phyloP scores from a whole-genome alignment of 2,797 vertebrate genomes.

The Urocyon cinereoargenteus region DNA sequence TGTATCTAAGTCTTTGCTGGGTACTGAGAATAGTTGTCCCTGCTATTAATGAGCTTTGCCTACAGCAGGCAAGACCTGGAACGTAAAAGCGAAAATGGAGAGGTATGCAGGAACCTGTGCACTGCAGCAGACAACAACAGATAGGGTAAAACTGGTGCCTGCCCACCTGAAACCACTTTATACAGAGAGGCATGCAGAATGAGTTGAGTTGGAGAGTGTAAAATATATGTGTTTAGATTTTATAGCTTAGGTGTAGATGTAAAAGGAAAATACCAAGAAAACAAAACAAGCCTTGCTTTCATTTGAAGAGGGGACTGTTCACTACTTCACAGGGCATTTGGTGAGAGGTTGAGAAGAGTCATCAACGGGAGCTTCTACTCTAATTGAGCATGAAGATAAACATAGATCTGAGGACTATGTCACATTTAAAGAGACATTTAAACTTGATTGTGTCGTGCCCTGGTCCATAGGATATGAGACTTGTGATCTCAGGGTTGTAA shows the following conservation, averaged over 20 bases:
- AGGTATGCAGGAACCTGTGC: neutral
- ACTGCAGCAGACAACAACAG: no score
- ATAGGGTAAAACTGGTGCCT: no score
- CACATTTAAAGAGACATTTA: neutral
- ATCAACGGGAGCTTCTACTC: neutral
- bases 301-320: neutral
- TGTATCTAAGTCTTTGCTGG: neutral
- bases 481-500: neutral
- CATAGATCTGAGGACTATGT: neutral
- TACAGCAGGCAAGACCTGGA: neutral
- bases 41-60: neutral
- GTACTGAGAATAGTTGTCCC: neutral
- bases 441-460: neutral
- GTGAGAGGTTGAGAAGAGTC: neutral
- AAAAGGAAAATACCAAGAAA: neutral
- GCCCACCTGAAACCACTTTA: neutral
- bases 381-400: neutral
- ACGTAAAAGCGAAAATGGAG: constrained; percentile 5
- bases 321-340: neutral
- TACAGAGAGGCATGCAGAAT: neutral
- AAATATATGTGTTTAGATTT: neutral
- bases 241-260: neutral
- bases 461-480: neutral
- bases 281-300: neutral
- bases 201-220: neutral